These are phyloP conservation scores for Malachius bipustulatus DNA, from an alignment of 2,888 invertebrate genomes.

Conservation along the genomic window DNA sequence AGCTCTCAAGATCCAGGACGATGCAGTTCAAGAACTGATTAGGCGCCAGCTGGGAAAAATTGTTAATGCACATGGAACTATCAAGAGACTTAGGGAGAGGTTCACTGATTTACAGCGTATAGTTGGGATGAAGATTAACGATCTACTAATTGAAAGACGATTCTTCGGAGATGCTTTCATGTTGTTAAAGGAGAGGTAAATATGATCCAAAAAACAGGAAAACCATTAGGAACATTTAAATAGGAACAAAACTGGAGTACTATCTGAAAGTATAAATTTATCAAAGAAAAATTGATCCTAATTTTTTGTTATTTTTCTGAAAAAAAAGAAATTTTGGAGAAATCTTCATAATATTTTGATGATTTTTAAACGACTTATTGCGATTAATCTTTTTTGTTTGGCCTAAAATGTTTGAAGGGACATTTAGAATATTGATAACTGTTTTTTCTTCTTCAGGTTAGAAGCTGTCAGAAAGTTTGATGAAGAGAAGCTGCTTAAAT, in stretches of 20 bases:
- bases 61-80: conserved; percentile 18
- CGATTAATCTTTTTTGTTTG: too few relatives aligned
- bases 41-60: conserved; percentile 23
- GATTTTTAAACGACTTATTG: too few relatives aligned
- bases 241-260: too few relatives aligned
- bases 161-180: conserved; percentile 26
- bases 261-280: too few relatives aligned
- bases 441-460: conserved; percentile 25
- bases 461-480: conserved; percentile 41
- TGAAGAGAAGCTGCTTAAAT: conserved; percentile 42
- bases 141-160: conserved; percentile 33
- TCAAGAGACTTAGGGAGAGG: conserved; percentile 25
- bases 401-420: too few relatives aligned
- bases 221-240: too few relatives aligned
- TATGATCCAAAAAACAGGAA: too few relatives aligned
- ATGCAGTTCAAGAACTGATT: conserved; percentile 24
- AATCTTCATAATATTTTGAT: too few relatives aligned
- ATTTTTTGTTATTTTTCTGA: too few relatives aligned
- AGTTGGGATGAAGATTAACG: conserved; percentile 19
- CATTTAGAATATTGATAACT: too few relatives aligned
- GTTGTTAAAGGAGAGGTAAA: conserved; percentile 38
- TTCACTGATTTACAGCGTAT: conserved; percentile 18
- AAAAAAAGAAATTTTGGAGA: too few relatives aligned
- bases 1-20: conserved; percentile 25
- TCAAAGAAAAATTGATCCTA: too few relatives aligned